Percentiles rank a stretch among this genome's conserved stretches.
Evolutionary conservation across 2,797 vertebrate genomes (phyloP).

Genomic region (Euphonia xanthogaster): DNA sequence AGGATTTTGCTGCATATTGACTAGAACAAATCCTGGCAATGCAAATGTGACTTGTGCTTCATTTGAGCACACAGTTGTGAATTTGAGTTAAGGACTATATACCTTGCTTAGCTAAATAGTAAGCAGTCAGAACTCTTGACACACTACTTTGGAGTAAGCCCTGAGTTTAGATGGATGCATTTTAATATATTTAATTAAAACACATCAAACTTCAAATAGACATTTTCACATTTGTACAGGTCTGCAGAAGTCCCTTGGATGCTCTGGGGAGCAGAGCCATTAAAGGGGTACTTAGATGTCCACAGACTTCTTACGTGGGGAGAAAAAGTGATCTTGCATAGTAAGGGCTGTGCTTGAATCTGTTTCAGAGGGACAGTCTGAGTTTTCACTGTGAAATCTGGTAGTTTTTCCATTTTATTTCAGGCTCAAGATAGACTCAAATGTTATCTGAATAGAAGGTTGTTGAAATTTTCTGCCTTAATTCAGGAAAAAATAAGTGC

Average conservation of each 20-base stretch:
- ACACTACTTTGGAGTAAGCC: background rate
- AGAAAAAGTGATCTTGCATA: background rate
- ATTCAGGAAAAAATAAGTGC: background rate
- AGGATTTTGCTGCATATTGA: constrained; percentile 1
- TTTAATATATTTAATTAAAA: background rate
- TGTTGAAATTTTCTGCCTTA: background rate
- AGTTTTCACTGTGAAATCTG: background rate
- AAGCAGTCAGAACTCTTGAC: background rate
- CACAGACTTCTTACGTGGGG: background rate
- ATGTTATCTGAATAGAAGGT: background rate
- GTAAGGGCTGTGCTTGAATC: background rate
- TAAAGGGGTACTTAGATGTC: background rate
- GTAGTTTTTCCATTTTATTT: background rate
- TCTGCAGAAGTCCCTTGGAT: background rate
- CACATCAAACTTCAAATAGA: background rate
- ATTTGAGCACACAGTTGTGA: background rate
- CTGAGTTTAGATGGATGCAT: background rate
- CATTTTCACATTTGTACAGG: background rate
- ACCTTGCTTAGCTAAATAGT: background rate
- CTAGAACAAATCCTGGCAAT: background rate
- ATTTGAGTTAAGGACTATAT: background rate
- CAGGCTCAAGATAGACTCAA: background rate
- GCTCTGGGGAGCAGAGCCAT: background rate
- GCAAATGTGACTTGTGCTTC: background rate
- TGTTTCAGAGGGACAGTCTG: background rate